A percentile compares a stretch with the other conserved stretches of the same genome.
Evolutionary conservation across 2,113 vertebrate species (phyloP).

Genomic region (Lycaon pictus): DNA sequence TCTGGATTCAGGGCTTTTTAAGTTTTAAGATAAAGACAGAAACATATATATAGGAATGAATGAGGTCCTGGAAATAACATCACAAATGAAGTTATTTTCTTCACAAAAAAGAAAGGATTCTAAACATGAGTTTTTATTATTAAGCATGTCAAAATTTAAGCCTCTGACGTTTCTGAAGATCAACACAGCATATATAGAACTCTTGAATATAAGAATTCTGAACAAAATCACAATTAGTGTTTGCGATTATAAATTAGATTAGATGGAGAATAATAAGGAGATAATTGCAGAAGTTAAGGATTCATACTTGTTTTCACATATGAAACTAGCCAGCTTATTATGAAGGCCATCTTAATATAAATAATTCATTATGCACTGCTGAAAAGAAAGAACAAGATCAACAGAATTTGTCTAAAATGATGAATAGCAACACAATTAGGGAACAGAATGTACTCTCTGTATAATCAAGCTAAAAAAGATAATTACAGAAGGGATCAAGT

Average conservation of each 20-base stretch:
- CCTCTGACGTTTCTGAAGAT: constrained; percentile 16
- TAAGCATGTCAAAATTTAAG: constrained; percentile 48
- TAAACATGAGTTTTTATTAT: constrained; percentile 12
- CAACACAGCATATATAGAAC: neutral
- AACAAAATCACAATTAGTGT: constrained; percentile 38
- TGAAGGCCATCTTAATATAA: neutral
- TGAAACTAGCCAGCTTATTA: neutral
- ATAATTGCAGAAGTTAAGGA: neutral
- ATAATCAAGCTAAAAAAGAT: constrained; percentile 42
- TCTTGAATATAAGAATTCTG: constrained; percentile 23
- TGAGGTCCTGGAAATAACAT: constrained; percentile 23
- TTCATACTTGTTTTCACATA: neutral
- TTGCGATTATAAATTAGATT: neutral
- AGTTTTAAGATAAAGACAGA: constrained; percentile 37
- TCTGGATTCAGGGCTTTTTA: neutral
- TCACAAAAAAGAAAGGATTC: constrained; percentile 1
- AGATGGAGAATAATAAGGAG: neutral
- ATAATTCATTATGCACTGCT: neutral
- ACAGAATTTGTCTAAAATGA: constrained; percentile 24
- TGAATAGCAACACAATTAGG: neutral
- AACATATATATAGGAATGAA: constrained; percentile 49
- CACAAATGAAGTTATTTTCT: constrained; percentile 36
- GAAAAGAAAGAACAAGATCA: neutral
- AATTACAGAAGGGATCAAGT: neutral
- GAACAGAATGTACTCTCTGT: neutral